Evolutionary conservation across 2,797 vertebrate species (phyloP).

Genomic region (Smutsia temminckii): DNA sequence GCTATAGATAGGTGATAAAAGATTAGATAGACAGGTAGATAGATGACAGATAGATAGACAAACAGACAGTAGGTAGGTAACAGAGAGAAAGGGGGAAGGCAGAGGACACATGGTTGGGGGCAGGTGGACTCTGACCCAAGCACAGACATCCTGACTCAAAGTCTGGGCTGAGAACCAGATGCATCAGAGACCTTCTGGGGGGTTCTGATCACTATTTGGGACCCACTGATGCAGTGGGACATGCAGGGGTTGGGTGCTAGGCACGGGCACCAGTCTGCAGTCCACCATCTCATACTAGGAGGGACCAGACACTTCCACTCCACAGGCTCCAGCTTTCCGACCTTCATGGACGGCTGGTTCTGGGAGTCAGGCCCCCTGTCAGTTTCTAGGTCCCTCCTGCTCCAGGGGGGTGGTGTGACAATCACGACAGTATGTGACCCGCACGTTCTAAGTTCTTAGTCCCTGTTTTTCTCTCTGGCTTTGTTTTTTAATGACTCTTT

Average conservation of each 20-base stretch:
- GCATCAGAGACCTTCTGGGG: rapidly evolving
- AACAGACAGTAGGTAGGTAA: background rate
- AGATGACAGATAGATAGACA: background rate
- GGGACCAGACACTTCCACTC: rapidly evolving
- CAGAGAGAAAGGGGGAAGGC: rapidly evolving
- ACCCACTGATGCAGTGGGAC: rapidly evolving
- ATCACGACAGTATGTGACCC: rapidly evolving
- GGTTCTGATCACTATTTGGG: rapidly evolving
- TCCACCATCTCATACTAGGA: rapidly evolving
- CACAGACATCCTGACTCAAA: background rate
- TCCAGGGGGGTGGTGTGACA: rapidly evolving
- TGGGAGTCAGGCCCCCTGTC: background rate
- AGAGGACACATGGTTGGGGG: rapidly evolving
- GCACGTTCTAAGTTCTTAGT: rapidly evolving
- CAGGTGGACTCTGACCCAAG: rapidly evolving
- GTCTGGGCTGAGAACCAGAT: rapidly evolving
- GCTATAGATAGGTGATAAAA: no score
- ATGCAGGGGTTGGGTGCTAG: rapidly evolving
- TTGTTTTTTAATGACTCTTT: background rate
- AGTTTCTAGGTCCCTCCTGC: rapidly evolving
- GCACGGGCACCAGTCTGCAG: rapidly evolving
- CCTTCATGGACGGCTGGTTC: rapidly evolving
- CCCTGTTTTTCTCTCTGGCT: background rate
- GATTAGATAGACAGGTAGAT: background rate
- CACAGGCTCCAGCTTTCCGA: rapidly evolving